A percentile compares a stretch with the other conserved stretches of the same genome.
Conservation (phyloP, 2,113 vertebrate species). For the Neolamprologus devosi region DNA sequence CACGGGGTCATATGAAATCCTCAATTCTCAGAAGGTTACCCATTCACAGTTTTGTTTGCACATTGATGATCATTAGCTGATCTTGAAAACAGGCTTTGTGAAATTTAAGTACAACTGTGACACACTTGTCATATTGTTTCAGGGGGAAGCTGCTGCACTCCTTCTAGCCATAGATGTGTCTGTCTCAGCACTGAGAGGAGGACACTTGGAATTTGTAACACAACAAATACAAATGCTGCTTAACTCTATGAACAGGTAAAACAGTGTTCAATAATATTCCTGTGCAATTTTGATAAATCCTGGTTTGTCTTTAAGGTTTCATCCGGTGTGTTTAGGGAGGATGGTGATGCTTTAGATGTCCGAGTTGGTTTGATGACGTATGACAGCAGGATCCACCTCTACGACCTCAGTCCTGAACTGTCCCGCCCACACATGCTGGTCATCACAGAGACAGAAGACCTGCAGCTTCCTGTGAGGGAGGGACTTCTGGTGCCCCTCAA, state of each 20-base stretch:
- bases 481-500: conserved; percentile 70
- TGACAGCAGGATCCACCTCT: conserved; percentile 71
- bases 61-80: rapidly evolving
- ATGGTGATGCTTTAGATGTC: conserved; percentile 19
- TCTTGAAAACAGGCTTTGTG: not conserved
- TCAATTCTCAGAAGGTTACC: conserved; percentile 50
- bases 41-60: not conserved
- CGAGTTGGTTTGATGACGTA: conserved; percentile 74
- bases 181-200: conserved; percentile 53
- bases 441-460: conserved; percentile 64
- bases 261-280: rapidly evolving
- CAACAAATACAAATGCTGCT: conserved; percentile 61
- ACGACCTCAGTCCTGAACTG: conserved; percentile 64
- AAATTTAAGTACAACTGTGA: not conserved
- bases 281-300: not conserved
- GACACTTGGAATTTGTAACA: conserved; percentile 64
- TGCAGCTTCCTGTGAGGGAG: conserved; percentile 68
- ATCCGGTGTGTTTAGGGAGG: conserved; percentile 22
- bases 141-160: conserved; percentile 62
- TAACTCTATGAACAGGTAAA: conserved; percentile 49
- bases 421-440: conserved; percentile 77
- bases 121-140: not conserved
- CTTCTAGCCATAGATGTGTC: conserved; percentile 74
- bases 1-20: conserved; percentile 71
- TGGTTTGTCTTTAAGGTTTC: not conserved